A percentile compares a stretch with the other conserved stretches of the same genome.
Evolutionary conservation across 2,797 vertebrate genomes (phyloP).

Genomic region (Ptychadena robeensis): DNA sequence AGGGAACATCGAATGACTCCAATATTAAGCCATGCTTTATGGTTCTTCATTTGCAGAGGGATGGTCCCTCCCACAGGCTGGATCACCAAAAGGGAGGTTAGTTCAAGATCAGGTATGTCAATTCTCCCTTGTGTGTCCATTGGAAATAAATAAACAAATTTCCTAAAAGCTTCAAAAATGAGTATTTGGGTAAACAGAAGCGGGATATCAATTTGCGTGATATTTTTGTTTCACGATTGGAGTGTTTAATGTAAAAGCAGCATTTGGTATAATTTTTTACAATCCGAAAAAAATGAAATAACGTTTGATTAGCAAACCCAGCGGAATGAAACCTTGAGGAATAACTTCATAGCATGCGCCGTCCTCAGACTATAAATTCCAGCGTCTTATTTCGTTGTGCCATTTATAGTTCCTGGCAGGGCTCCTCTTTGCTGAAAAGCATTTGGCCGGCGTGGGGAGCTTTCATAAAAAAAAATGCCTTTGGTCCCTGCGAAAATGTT

Average conservation of each 20-base stretch:
- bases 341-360: background rate
- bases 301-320: slow-evolving; percentile 6
- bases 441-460: slow-evolving; percentile 42
- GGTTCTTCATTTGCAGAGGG: no score
- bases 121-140: no score
- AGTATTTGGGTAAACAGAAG: no score
- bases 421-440: slow-evolving; percentile 53
- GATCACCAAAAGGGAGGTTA: no score
- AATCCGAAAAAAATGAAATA: background rate
- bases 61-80: no score
- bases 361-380: slow-evolving; percentile 43
- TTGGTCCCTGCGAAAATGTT: slow-evolving; percentile 26
- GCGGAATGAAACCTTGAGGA: slow-evolving; percentile 3
- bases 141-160: no score
- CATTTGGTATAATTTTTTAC: background rate
- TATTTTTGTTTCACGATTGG: background rate
- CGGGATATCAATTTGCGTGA: no score
- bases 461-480: slow-evolving; percentile 40
- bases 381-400: slow-evolving; percentile 24
- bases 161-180: no score
- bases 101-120: no score
- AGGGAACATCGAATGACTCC: no score
- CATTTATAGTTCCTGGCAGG: slow-evolving; percentile 49
- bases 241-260: background rate
- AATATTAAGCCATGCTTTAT: no score